Evolutionary conservation across 2,113 vertebrate genomes (phyloP).

Genomic region (Brienomyrus longianalis): DNA sequence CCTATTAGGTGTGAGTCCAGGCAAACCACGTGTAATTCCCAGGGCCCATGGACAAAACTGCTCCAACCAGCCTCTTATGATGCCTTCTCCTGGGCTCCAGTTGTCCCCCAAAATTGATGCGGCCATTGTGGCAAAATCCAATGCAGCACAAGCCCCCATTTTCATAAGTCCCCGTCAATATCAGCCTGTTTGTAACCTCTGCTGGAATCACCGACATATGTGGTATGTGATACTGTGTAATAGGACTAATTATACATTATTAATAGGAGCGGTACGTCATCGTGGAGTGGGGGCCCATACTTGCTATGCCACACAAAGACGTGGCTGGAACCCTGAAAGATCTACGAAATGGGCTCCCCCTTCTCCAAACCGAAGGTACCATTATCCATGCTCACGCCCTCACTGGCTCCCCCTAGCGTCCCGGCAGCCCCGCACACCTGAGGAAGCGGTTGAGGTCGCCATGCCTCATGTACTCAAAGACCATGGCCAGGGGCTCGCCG

Average conservation of each 20-base stretch:
- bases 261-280: neutral
- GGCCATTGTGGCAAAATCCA: neutral
- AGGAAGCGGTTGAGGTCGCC: conserved; percentile 93
- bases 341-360: neutral
- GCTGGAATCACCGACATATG: neutral
- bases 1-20: conserved; percentile 42
- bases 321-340: neutral
- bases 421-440: conserved; percentile 51
- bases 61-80: neutral
- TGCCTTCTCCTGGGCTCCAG: neutral
- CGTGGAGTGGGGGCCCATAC: neutral
- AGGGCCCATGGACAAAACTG: neutral
- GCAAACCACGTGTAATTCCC: neutral
- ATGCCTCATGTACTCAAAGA: conserved; percentile 94
- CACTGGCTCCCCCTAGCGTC: neutral
- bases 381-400: neutral
- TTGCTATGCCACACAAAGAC: neutral
- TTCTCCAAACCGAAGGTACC: neutral
- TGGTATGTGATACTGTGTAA: neutral
- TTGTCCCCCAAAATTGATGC: neutral
- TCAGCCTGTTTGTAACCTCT: neutral
- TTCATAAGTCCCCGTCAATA: neutral
- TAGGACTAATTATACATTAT: neutral
- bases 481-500: conserved; percentile 86
- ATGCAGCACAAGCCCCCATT: neutral